A percentile compares a stretch with the other conserved stretches of the same genome.
Evolutionary conservation across 1,140 invertebrate genomes (phyloP).

Genomic region (Lysiphlebus fabarum): DNA sequence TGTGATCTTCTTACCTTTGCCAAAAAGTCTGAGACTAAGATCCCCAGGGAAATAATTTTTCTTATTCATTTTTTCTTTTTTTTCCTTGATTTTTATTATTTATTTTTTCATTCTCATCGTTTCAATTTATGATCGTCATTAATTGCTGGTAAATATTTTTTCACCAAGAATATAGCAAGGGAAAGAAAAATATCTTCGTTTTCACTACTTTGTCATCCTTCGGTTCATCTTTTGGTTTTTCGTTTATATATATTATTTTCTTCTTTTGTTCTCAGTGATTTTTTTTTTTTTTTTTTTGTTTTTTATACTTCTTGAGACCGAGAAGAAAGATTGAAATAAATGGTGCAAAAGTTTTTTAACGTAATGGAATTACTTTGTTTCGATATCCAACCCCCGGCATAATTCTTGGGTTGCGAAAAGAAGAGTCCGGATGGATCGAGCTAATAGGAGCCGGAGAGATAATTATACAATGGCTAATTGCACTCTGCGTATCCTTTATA

Average conservation of each 20-base stretch:
- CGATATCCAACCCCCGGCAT: slow-evolving; percentile 23
- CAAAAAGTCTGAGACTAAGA: slow-evolving; percentile 7
- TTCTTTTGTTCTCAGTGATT: neutral
- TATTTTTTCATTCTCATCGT: neutral
- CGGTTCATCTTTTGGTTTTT: neutral
- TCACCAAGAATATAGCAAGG: slow-evolving; percentile 9
- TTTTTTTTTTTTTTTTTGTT: slow-evolving; percentile 10
- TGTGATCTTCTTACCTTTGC: slow-evolving; percentile 15
- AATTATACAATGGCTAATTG: slow-evolving; percentile 44
- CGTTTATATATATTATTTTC: slow-evolving; percentile 9
- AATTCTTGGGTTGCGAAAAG: slow-evolving; percentile 6
- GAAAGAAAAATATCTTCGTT: slow-evolving; percentile 16
- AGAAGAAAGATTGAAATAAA: slow-evolving; percentile 29
- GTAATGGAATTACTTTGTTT: slow-evolving; percentile 39
- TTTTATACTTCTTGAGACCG: slow-evolving; percentile 10
- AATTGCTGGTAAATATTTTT: slow-evolving; percentile 25
- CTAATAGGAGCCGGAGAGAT: slow-evolving; percentile 34
- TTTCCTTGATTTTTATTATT: slow-evolving; percentile 8
- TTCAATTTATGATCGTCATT: slow-evolving; percentile 24
- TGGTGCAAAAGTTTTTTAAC: slow-evolving; percentile 30
- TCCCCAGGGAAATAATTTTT: neutral
- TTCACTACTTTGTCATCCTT: slow-evolving; percentile 6
- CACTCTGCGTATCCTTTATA: slow-evolving; percentile 32
- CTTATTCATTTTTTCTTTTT: neutral
- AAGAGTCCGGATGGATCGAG: slow-evolving; percentile 26